Conservation (phyloP, 37 sponge, comb jelly and placozoan species). For the Bolinopsis microptera region DNA sequence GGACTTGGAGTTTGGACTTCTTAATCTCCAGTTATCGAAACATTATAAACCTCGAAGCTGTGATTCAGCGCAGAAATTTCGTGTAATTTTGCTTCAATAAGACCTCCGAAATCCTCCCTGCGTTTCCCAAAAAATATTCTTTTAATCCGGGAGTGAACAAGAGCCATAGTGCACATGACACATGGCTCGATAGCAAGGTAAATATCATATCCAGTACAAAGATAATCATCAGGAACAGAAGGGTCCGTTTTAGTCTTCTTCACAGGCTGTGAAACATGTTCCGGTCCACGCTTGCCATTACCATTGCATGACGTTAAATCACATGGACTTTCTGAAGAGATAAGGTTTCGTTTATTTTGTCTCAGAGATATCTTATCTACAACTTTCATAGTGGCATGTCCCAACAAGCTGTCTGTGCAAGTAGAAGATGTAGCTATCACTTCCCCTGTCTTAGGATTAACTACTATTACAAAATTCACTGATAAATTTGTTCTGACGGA, state of each 20-base stretch:
- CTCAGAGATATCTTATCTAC: conserved; percentile 76
- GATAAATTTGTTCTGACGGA: neutral
- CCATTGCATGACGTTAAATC: neutral
- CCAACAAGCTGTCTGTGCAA: neutral
- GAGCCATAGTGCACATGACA: conserved; percentile 98
- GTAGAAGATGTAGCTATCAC: neutral
- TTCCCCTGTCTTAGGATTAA: neutral
- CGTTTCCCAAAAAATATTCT: conserved; percentile 79
- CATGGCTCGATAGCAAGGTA: conserved; percentile 88
- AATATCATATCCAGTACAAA: conserved; percentile 91
- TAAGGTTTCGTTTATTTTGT: conserved; percentile 67
- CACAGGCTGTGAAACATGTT: neutral
- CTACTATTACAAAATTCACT: neutral
- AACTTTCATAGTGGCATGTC: conserved; percentile 89
- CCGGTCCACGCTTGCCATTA: neutral
- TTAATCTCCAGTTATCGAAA: no score
- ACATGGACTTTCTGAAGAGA: neutral
- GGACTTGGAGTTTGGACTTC: no score
- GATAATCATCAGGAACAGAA: conserved; percentile 66
- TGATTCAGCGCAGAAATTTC: conserved; percentile 81
- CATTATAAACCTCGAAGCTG: conserved; percentile 89
- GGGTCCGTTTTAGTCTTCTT: conserved; percentile 66
- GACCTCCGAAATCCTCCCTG: conserved; percentile 72
- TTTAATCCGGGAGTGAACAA: conserved; percentile 88
- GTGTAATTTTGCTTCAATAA: conserved; percentile 84